Percentiles rank a stretch among this genome's conserved stretches.
phyloP scores from a whole-genome alignment of 2,888 invertebrate genomes.

The Linnaemya vulpina region DNA sequence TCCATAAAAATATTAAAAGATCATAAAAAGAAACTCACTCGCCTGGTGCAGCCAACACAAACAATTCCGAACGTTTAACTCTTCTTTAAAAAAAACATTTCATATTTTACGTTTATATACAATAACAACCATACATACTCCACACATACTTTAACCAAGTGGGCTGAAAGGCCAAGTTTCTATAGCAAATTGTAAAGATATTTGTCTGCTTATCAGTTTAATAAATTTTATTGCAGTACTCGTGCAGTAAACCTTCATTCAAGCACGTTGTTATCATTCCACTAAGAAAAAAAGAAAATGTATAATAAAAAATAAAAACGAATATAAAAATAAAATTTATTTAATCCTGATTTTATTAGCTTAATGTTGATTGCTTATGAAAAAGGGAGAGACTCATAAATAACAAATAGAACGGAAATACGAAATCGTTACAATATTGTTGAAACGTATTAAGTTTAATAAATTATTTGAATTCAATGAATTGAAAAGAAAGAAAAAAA shows the following conservation, averaged over 20 bases:
- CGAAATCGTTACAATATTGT: constrained; percentile 68
- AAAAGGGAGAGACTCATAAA: constrained; percentile 51
- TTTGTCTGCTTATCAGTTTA: constrained; percentile 22
- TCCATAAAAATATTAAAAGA: constrained; percentile 73
- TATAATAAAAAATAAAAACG: constrained; percentile 46
- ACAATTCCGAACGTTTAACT: constrained; percentile 38
- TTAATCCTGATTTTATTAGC: constrained; percentile 70
- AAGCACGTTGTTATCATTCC: constrained; percentile 40
- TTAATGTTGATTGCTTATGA: constrained; percentile 59
- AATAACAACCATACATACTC: constrained; percentile 13
- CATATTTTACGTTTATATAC: too few relatives aligned
- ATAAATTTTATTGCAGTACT: constrained; percentile 32
- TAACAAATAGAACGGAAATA: constrained; percentile 69
- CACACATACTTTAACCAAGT: background rate
- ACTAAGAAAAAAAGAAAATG: background rate
- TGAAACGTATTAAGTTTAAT: constrained; percentile 64
- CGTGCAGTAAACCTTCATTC: constrained; percentile 9
- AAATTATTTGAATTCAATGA: constrained; percentile 69
- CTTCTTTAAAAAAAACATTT: constrained; percentile 40
- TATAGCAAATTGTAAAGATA: constrained; percentile 22
- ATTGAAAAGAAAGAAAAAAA: constrained; percentile 61
- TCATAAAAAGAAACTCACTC: constrained; percentile 68
- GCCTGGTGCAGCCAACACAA: constrained; percentile 3
- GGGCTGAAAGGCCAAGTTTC: background rate
- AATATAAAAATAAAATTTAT: constrained; percentile 57